Percentiles rank a stretch among this genome's conserved stretches.
Evolutionary conservation across 2,888 invertebrate species (phyloP).

Genomic region (Villa cingulata): DNA sequence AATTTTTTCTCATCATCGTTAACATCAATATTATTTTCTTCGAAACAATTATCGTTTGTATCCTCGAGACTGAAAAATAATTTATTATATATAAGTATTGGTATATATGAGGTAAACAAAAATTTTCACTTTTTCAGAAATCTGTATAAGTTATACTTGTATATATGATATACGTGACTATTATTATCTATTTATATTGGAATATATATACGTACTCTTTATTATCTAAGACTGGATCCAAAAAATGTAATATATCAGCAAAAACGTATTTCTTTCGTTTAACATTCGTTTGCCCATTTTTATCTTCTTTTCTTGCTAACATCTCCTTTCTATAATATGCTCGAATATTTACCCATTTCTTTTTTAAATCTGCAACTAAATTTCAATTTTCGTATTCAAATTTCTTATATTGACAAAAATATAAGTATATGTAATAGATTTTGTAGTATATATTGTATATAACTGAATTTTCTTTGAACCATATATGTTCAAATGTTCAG

Average conservation of each 20-base stretch:
- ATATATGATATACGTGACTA: too few species aligned
- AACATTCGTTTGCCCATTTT: background rate
- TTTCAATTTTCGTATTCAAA: too few species aligned
- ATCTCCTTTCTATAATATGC: background rate
- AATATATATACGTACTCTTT: background rate
- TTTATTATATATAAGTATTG: background rate
- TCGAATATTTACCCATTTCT: slow-evolving; percentile 2
- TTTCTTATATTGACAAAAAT: too few species aligned
- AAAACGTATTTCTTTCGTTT: slow-evolving; percentile 1
- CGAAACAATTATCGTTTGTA: background rate
- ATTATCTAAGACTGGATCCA: background rate
- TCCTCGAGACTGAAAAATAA: background rate
- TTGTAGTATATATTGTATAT: too few species aligned
- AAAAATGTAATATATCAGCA: background rate
- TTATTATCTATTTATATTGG: too few species aligned
- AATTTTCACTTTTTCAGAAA: too few species aligned
- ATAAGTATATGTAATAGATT: too few species aligned
- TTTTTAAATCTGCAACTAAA: background rate
- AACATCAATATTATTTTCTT: background rate
- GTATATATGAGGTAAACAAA: too few species aligned
- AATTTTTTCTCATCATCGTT: background rate
- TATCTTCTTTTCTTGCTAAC: background rate
- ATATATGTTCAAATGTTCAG: too few species aligned
- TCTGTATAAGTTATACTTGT: too few species aligned
- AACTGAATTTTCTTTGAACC: too few species aligned